Conservation (phyloP, 1,140 invertebrate genomes). For the Centruroides sculpturatus region DNA sequence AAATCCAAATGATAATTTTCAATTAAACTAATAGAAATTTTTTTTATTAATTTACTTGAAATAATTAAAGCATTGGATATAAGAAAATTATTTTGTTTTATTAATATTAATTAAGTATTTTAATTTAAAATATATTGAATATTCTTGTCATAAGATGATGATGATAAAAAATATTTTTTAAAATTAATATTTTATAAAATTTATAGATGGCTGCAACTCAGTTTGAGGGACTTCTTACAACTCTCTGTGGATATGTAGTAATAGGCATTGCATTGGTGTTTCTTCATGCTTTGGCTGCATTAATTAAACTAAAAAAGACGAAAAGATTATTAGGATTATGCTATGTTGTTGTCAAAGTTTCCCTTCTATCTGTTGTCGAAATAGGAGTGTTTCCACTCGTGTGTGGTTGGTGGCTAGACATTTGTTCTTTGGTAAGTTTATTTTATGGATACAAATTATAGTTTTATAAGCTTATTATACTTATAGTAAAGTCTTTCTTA, state of each 20-base stretch:
- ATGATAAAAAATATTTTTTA: not conserved
- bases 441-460: not conserved
- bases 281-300: slow-evolving; percentile 50
- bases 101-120: not conserved
- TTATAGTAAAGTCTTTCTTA: too few relatives aligned
- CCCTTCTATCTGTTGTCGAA: slow-evolving; percentile 79
- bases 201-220: slow-evolving; percentile 40
- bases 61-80: not conserved
- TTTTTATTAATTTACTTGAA: too few relatives aligned
- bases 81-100: not conserved
- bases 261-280: slow-evolving; percentile 70
- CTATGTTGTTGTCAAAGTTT: slow-evolving; percentile 93
- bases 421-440: slow-evolving; percentile 64
- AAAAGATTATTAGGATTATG: slow-evolving; percentile 79
- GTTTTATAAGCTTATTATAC: too few relatives aligned
- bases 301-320: slow-evolving; percentile 56
- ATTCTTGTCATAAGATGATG: slow-evolving; percentile 4
- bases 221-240: slow-evolving; percentile 85
- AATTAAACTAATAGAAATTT: too few relatives aligned
- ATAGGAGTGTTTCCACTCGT: slow-evolving; percentile 91
- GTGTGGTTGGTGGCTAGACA: slow-evolving; percentile 98
- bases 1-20: too few relatives aligned
- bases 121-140: not conserved
- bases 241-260: slow-evolving; percentile 81
- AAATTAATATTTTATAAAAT: not conserved